Conservation (phyloP, 2,797 vertebrate genomes). For the Acanthornis magna region DNA sequence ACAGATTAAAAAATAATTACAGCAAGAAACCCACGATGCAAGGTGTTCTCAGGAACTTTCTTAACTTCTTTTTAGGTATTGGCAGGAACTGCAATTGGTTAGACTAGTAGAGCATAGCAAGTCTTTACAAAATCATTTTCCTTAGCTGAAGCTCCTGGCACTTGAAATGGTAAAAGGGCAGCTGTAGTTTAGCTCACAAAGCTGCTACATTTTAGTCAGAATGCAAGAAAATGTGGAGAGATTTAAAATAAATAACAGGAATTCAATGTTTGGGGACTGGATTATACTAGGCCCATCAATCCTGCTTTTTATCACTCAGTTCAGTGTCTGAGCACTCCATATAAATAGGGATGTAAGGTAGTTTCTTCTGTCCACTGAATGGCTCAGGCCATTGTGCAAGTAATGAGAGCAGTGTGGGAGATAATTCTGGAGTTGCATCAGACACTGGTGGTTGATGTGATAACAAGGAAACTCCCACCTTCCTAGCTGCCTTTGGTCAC, state of each 20-base stretch:
- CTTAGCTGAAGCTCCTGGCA: not conserved
- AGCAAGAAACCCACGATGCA: not conserved
- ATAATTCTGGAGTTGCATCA: not conserved
- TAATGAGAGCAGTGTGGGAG: not conserved
- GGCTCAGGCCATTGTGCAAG: not conserved
- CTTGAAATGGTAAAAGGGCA: not conserved
- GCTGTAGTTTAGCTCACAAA: not conserved
- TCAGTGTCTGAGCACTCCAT: not conserved
- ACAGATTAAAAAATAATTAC: not conserved
- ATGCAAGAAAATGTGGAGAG: not conserved
- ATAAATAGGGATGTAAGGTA: not conserved
- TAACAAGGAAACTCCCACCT: not conserved
- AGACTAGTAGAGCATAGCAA: not conserved
- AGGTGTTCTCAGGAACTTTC: not conserved
- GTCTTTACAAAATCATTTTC: not conserved
- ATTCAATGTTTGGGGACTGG: not conserved
- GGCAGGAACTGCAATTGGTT: not conserved
- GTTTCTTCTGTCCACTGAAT: not conserved
- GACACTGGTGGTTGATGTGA: not conserved
- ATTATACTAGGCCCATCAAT: not conserved
- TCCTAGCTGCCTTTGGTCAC: not conserved
- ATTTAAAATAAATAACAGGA: conserved; percentile 11
- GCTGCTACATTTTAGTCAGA: not conserved
- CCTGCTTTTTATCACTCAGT: not conserved
- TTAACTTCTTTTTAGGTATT: not conserved